phyloP scores from a whole-genome alignment of 2,113 vertebrate species.

The Suricata suricatta region DNA sequence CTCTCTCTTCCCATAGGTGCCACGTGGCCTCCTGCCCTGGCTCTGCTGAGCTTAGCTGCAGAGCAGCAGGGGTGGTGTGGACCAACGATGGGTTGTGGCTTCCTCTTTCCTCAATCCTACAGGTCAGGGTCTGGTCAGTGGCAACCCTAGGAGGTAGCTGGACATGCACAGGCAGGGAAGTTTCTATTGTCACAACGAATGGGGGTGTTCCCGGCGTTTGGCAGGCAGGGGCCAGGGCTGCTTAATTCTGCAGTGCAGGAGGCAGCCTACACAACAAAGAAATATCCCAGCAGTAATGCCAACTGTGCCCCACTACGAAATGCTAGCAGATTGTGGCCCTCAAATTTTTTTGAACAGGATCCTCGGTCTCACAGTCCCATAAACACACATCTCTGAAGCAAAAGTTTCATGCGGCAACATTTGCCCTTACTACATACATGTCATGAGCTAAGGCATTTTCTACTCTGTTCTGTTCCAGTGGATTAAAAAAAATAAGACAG shows the following conservation, averaged over 20 bases:
- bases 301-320: neutral
- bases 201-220: neutral
- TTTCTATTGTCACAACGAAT: neutral
- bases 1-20: neutral
- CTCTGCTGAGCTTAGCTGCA: neutral
- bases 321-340: neutral
- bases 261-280: neutral
- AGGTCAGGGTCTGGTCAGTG: neutral
- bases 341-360: neutral
- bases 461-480: neutral
- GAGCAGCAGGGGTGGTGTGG: neutral
- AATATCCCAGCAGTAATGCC: neutral
- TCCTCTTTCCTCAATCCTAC: neutral
- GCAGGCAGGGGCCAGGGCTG: neutral
- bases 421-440: neutral
- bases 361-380: neutral
- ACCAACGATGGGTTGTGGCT: neutral
- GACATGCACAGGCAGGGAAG: neutral
- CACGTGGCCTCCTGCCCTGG: neutral
- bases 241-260: neutral
- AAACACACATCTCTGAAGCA: neutral
- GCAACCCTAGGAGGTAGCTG: neutral
- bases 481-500: neutral
- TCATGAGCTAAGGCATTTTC: neutral
- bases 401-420: neutral